phyloP scores from a whole-genome alignment of 2,888 invertebrate genomes.

The Scelioninae gen. 2 region DNA sequence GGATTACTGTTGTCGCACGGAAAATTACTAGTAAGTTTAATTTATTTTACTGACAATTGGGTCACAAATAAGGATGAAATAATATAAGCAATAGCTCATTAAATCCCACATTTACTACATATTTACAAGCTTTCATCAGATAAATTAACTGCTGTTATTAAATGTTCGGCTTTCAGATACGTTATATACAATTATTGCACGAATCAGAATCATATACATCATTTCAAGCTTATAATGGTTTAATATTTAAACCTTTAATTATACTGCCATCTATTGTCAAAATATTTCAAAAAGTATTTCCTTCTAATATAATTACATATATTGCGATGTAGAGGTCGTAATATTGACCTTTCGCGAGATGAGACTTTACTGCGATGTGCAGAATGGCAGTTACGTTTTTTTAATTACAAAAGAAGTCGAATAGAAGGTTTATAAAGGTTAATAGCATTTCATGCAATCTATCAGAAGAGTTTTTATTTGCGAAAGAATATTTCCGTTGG shows the following conservation, averaged over 20 bases:
- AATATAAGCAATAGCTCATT: too few species aligned
- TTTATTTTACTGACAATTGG: conserved; percentile 18
- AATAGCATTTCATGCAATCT: too few species aligned
- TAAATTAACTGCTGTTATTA: background rate
- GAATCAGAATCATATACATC: background rate
- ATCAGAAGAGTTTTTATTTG: too few species aligned
- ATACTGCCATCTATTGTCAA: conserved; percentile 5
- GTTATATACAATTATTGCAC: background rate
- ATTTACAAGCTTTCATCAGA: background rate
- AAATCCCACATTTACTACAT: too few species aligned
- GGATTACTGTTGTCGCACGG: conserved; percentile 23
- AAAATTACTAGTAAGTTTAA: conserved; percentile 22
- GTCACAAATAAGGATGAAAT: too few species aligned
- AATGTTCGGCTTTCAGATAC: too few species aligned
- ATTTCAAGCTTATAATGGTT: background rate
- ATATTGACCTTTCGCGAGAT: conserved; percentile 2
- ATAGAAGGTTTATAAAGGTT: too few species aligned
- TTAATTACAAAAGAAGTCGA: too few species aligned
- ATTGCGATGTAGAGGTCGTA: background rate
- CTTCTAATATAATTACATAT: background rate
- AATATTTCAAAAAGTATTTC: background rate
- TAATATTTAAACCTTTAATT: background rate
- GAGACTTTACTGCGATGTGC: background rate
- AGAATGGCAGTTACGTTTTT: too few species aligned
- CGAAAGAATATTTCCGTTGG: too few species aligned